Base-by-base conservation (phyloP, 2,888 invertebrate genomes). In the Encarsia formosa region DNA sequence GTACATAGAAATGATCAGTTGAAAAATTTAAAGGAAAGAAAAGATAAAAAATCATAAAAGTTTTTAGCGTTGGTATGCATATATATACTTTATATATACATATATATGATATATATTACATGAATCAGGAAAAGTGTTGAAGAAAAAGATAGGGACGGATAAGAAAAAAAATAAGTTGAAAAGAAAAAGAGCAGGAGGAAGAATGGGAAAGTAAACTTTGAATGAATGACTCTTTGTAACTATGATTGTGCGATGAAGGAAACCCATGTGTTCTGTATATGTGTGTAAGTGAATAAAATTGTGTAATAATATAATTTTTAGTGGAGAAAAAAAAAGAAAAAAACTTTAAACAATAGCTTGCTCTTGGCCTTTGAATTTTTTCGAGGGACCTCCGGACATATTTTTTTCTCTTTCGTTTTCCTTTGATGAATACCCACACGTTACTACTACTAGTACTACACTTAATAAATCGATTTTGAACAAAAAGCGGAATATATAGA, bases 1-100 rank as follows among this genome's bases (percentile, higher is more conserved):
- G 59, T 59, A 59, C 39, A 57, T 57, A 57, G 31, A 44, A 50
- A 59, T n/a, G 51, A 57, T n/a, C 44, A 37, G 32, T 46, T 41
- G 37, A 47, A 22, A 46, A 46, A 51, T 39, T 38, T 37, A 40
- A 50, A 37, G 19, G 40, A 41, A 38, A 46, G 16, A 15, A 38
- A 45, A 35, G 15, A 19, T 23, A 47, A 49, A 46, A 15, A 49
- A 44, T 49, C 49, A 23, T 49, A 37, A 31, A 26, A 49, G 42
- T 37, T 11, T 52, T 35, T 52, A 50, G 41, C 18, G 43, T 46
- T 49, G 43, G 39, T 50, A 50, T 50, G 50, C 46, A 54, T 50
- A 50, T 48, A n/a, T n/a, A n/a, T n/a, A n/a, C n/a, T n/a, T n/a
- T n/a, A n/a, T n/a, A n/a, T n/a, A n/a, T n/a, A n/a, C n/a, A n/a